Conservation (phyloP, 2,797 vertebrate species). For the Muscicapa striata region DNA sequence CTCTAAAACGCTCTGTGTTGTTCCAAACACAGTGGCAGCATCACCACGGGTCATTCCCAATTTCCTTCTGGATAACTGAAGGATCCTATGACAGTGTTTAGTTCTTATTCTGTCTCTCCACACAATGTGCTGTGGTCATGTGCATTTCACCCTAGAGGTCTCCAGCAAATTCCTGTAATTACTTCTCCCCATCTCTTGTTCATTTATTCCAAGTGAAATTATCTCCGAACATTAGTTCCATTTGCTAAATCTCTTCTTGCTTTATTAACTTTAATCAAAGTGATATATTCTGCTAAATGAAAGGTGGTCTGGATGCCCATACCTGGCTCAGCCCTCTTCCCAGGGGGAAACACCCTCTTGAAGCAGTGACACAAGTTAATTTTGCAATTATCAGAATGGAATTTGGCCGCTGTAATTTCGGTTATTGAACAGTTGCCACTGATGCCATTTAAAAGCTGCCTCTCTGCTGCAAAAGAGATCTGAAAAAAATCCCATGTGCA, state of each 20-base stretch:
- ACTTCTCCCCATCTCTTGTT: slow-evolving; percentile 35
- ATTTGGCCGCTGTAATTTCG: neutral
- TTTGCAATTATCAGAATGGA: neutral
- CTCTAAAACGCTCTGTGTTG: neutral
- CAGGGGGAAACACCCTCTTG: slow-evolving; percentile 33
- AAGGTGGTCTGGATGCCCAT: slow-evolving; percentile 41
- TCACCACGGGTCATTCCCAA: slow-evolving; percentile 20
- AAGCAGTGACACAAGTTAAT: slow-evolving; percentile 34
- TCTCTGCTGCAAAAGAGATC: neutral
- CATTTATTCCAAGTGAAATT: slow-evolving; percentile 47
- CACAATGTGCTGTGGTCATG: slow-evolving; percentile 15
- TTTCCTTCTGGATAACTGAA: slow-evolving; percentile 52
- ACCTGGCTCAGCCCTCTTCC: slow-evolving; percentile 27
- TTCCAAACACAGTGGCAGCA: neutral
- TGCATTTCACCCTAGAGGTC: slow-evolving; percentile 60
- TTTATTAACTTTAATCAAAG: slow-evolving; percentile 69
- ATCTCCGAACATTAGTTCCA: slow-evolving; percentile 54
- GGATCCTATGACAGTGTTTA: slow-evolving; percentile 19
- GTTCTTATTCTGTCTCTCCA: slow-evolving; percentile 10
- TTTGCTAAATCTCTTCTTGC: slow-evolving; percentile 55
- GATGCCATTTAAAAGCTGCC: neutral
- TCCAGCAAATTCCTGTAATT: slow-evolving; percentile 60
- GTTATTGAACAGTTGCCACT: slow-evolving; percentile 26
- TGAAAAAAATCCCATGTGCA: neutral
- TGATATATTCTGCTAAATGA: slow-evolving; percentile 28